These are phyloP conservation scores for Apogon hyalosoma DNA, from an alignment of 2,797 vertebrate genomes.

Conservation along the genomic window DNA sequence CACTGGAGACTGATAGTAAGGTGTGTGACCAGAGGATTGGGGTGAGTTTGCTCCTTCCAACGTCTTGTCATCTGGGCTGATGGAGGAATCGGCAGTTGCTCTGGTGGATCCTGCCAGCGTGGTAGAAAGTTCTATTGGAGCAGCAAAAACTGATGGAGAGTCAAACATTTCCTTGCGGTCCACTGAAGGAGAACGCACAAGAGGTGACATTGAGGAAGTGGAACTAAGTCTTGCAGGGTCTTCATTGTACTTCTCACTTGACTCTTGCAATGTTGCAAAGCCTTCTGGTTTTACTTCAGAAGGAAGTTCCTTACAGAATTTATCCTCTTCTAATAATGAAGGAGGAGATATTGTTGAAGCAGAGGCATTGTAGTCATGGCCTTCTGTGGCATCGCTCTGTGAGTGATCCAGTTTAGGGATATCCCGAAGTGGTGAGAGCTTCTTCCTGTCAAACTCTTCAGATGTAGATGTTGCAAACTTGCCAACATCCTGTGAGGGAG, in stretches of 20 bases:
- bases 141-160: slow-evolving; percentile 86
- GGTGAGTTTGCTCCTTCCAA: slow-evolving; percentile 91
- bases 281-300: slow-evolving; percentile 64
- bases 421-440: slow-evolving; percentile 83
- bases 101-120: slow-evolving; percentile 74
- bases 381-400: slow-evolving; percentile 92
- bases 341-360: slow-evolving; percentile 94
- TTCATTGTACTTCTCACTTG: slow-evolving; percentile 71
- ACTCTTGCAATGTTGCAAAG: slow-evolving; percentile 60
- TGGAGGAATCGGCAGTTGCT: slow-evolving; percentile 80
- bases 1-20: slow-evolving; percentile 96
- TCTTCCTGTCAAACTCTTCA: slow-evolving; percentile 84
- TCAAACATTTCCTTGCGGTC: slow-evolving; percentile 90
- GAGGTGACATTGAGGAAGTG: slow-evolving; percentile 82
- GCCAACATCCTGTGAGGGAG: slow-evolving; percentile 89
- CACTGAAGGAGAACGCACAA: slow-evolving; percentile 90
- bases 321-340: slow-evolving; percentile 93
- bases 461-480: slow-evolving; percentile 83
- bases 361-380: slow-evolving; percentile 91
- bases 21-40: slow-evolving; percentile 96
- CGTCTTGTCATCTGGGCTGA: slow-evolving; percentile 93
- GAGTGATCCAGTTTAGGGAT: slow-evolving; percentile 85
- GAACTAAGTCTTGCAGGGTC: slow-evolving; percentile 77
- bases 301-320: slow-evolving; percentile 83
- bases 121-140: slow-evolving; percentile 86